Evolutionary conservation across 1,140 invertebrate genomes (phyloP), one percentile per base, ranked within the genome.

Genomic region (Fopius arisanus): DNA sequence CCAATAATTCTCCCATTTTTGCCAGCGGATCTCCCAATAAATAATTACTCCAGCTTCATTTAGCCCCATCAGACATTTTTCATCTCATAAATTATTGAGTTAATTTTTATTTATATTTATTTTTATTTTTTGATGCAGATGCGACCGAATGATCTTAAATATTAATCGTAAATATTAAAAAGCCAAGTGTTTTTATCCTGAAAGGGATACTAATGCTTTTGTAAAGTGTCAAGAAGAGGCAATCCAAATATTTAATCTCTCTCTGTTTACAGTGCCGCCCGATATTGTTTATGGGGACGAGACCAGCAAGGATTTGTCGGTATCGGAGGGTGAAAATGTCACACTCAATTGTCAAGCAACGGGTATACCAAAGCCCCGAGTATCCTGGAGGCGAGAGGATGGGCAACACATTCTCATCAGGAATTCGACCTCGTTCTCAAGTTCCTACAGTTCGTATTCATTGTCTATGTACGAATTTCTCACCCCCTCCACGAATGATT

Each of bases 271-370:
- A 94, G 94, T 94, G 14, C 93, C 93, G 16, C 93, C 93, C 9
- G 93, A 94, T 81, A 94, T 94, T 73, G 88, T 93, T 67, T 92
- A 93, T 77, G 93, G 82, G 5, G 78, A 78, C 48, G 82, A 94
- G 59, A 94, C 93, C 3, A 94, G 93, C 73, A 90, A 92, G 0
- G 94, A 96, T 83, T 86, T 94, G 54, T 92, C 93, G 19, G 92
- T 93, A 7, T 91, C 93, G 74, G 95, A 96, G 84, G 90, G 94
- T 75, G 92, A 95, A 77, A 95, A 95, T 81, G 93, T 94, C 3
- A 95, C 93, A 0, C 86, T 96, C n/a, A 91, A 90, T 69, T 96
- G 95, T 82, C 90, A 90, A 75, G 94, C 94, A 2, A 93, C 91
- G 0, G 94, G 94, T 6, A 92, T 93, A 82, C 92, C 92, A 0